Evolutionary conservation across 2,888 invertebrate species (phyloP), one percentile per base, ranked within the genome.

Genomic region (Halictus ligatus): DNA sequence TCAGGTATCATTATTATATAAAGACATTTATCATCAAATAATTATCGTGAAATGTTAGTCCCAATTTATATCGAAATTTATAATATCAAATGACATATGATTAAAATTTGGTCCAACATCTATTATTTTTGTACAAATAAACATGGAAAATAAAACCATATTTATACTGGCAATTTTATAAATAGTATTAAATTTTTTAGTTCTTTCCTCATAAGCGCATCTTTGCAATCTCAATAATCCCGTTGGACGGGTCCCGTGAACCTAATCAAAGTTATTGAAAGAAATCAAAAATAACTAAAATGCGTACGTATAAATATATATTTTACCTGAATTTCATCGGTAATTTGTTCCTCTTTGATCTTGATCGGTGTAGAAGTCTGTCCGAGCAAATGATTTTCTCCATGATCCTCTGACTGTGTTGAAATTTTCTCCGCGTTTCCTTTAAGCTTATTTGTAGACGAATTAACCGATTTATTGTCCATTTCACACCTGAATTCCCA

Each of bases 261-360:
- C 2, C 4, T 54, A 54, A 4, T 58, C 10, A 58, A 21, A 54
- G 8, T 54, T 21, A 58, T 58, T n/a, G 21, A n/a, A 58, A 58
- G n/a, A 58, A n/a, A 58, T 58, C 2, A 4, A 10, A 58, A 58
- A n/a, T 58, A n/a, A 58, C 4, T n/a, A n/a, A n/a, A 8, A n/a
- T 10, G 58, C 2, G 10, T 58, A 58, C 5, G 35, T 35, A 29
- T 29, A 67, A 5, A 67, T 67, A 35, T 35, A 67, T 29, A 69
- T 48, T 69, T 93, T 96, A 97, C 97, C 96, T 97, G 97, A 94
- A 97, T 97, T 96, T 97, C 97, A 96, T 97, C 97, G 95, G 97
- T 97, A 86, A 96, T 95, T 92, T 96, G 96, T 94, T 97, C 97
- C 95, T 97, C 97, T 95, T 97, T 97, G 90, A 97, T 96, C 93